Conservation (phyloP, 2,113 vertebrate genomes). For the Scolopax mira region DNA sequence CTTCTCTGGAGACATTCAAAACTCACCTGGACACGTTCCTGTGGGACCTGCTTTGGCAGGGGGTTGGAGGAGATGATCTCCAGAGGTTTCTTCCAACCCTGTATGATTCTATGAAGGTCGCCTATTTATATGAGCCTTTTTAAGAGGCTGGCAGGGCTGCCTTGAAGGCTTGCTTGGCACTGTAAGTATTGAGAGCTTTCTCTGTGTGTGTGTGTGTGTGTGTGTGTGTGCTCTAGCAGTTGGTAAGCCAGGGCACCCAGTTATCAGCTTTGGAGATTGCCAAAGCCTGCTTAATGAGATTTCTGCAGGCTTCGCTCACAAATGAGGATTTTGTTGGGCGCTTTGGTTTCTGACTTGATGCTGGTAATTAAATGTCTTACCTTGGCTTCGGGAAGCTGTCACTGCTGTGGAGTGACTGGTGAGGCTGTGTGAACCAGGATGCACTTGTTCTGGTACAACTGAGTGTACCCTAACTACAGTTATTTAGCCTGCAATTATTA, state of each 20-base stretch:
- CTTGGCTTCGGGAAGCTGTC: conserved; percentile 36
- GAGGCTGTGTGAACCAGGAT: conserved; percentile 5
- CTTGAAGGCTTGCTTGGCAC: conserved; percentile 7
- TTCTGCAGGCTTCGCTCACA: conserved; percentile 19
- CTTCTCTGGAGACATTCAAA: too few species aligned
- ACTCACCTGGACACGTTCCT: too few species aligned
- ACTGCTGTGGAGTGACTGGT: neutral
- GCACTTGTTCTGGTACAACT: conserved; percentile 17
- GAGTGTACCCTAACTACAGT: neutral
- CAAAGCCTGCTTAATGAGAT: conserved; percentile 33
- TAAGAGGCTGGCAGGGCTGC: neutral
- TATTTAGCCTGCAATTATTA: neutral
- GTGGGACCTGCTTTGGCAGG: too few species aligned
- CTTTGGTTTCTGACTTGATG: conserved; percentile 47
- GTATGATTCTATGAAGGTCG: neutral
- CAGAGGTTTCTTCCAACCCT: too few species aligned
- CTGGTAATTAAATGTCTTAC: conserved; percentile 49
- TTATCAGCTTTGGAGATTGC: conserved; percentile 48
- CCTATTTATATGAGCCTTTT: conserved; percentile 37
- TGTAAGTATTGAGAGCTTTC: conserved; percentile 12
- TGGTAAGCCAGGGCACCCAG: conserved; percentile 58
- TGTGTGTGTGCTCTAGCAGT: neutral
- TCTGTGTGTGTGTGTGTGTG: neutral
- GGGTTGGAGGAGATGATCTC: too few species aligned
- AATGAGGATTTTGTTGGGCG: conserved; percentile 27